A percentile compares a stretch with the other conserved stretches of the same genome.
Conservation (phyloP, 2,113 vertebrate genomes). For the Elephantulus edwardii region DNA sequence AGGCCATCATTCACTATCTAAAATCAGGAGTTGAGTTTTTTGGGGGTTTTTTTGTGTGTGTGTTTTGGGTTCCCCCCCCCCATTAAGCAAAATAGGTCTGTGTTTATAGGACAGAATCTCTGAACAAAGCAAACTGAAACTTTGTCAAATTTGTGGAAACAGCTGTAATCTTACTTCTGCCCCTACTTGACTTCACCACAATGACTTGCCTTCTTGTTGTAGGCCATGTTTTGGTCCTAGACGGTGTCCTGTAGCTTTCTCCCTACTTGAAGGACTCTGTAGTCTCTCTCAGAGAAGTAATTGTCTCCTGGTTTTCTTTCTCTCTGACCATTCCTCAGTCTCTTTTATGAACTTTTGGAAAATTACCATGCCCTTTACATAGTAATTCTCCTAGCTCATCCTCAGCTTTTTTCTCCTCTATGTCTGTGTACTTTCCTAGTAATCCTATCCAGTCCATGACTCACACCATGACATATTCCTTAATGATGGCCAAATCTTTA, state of each 20-base stretch:
- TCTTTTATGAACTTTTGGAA: not conserved
- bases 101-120: not conserved
- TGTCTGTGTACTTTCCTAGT: not conserved
- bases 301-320: not conserved
- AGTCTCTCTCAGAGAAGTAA: not conserved
- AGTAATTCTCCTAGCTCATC: not conserved
- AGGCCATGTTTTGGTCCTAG: not conserved
- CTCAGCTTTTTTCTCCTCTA: not conserved
- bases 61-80: too few species aligned
- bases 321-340: not conserved
- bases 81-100: not conserved
- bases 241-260: not conserved
- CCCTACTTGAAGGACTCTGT: not conserved
- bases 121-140: not conserved
- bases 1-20: not conserved
- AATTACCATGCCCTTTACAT: not conserved
- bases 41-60: too few species aligned
- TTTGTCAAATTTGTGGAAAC: not conserved
- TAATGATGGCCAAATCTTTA: not conserved
- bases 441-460: not conserved
- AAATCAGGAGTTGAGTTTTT: conserved; percentile 9
- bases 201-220: not conserved
- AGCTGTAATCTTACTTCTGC: not conserved
- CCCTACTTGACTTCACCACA: not conserved
- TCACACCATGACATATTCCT: not conserved